Base-by-base conservation (phyloP, 1,140 invertebrate genomes). In the Monochamus saltuarius region DNA sequence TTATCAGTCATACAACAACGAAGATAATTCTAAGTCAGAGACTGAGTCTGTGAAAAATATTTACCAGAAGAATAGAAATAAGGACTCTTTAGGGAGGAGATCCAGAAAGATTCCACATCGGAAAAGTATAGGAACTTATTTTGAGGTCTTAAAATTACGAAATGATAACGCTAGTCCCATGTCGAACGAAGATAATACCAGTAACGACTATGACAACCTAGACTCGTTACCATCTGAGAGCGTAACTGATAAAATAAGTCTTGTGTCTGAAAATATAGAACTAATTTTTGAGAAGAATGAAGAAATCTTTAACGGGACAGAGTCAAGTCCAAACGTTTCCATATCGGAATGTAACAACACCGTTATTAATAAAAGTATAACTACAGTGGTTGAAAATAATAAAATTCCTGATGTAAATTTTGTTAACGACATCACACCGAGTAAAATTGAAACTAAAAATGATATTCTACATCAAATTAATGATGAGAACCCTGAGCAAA, bases 31-130 rank as follows among this genome's bases (percentile, higher is more conserved):
- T 49, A 71, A 68, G 43, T 75, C 68, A 53, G 72, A 70, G 11
- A 78, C 75, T 55, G 62, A 73, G n/a, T 60, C 73, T 10, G 75
- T 75, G 61, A 81, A 81, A 57, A 79, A 82, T 10, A 81, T 83
- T 1, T 85, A 83, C 63, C 81, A 83, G 19, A 87, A 87, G 73
- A 85, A 87, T 65, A 84, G 83, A 69, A 82, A 82, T 57, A 55
- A 45, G 34, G 53, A 55, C 63, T 80, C 80, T 17, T 75, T 81
- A 2, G 80, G 78, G 39, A 77, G 81, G 58, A 75, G 80, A 64
- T 78, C 77, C n/a, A 79, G 79, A 64, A 83, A 82, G 64, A 78
- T 82, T 64, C 77, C 78, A 17, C 72, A 75, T 56, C 76, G 81
- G 54, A 83, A 81, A 69, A 82, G 78, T 62, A 79, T 77, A 46